Evolutionary conservation across 2,113 vertebrate species (phyloP), one percentile per base, ranked within the genome.

Genomic region (Rhabdomys dilectus): DNA sequence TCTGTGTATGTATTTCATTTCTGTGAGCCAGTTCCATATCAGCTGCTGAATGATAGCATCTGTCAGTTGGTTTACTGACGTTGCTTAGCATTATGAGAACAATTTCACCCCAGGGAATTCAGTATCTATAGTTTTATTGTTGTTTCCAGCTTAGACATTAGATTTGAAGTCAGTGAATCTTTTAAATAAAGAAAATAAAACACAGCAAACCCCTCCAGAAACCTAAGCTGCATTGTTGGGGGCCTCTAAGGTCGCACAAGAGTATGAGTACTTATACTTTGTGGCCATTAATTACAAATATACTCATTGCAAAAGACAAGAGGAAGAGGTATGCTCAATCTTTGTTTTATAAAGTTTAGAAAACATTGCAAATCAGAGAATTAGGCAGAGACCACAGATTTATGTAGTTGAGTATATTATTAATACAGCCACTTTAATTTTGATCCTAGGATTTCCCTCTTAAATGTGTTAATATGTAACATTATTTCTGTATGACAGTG

Each of bases 381-480:
- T 93, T 56, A 80, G 64, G 77, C 34, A 68, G 66, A 95, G 13
- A n/a, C 96, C 53, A 72, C 88, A 89, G 31, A 90, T 22, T 60
- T 90, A 91, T 72, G 81, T 19, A 73, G 36, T 96, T 81, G 91
- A 95, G 76, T 95, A 51, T 16, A 89, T 87, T 92, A 95, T 89
- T 92, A 95, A 68, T 90, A 66, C 6, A 88, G 21, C 16, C 89
- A 85, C 93, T 92, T 95, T 64, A 91, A 60, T 95, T 85, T 95
- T 86, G 39, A 91, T 24, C 31, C 56, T 92, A 70, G 53, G 66
- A 87, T 96, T 95, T 96, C 36, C 16, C 45, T n/a, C 31, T 91
- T 97, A 92, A 96, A 85, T 90, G 93, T 62, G 62, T 92, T 51
- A 95, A 17, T 72, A 87, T 90, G 80, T 86, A 45, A 97, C 96